These are phyloP conservation scores for Oscheius sp. DNA, from an alignment of 2,888 invertebrate genomes.

Conservation along the genomic window DNA sequence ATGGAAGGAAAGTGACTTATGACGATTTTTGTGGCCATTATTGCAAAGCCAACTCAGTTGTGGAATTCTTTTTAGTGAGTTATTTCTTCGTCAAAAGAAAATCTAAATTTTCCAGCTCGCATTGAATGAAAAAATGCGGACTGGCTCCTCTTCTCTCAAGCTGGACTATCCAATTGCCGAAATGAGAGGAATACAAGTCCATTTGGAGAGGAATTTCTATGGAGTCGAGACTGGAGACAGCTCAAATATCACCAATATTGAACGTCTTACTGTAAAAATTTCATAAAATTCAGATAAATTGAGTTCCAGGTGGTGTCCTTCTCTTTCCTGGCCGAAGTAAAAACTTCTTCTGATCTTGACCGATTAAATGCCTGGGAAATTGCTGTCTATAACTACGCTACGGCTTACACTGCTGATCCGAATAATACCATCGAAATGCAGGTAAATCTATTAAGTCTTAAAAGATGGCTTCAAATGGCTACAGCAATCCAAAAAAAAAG, in stretches of 20 bases:
- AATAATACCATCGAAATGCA: conserved; percentile 47
- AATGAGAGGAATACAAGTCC: conserved; percentile 55
- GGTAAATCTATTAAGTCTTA: conserved; percentile 33
- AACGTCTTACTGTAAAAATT: conserved; percentile 6
- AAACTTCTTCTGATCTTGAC: conserved; percentile 52
- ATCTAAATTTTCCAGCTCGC: conserved; percentile 20
- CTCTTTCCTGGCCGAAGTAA: conserved; percentile 47
- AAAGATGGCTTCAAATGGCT: neutral
- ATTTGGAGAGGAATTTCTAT: conserved; percentile 67
- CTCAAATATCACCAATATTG: conserved; percentile 41
- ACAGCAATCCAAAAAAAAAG: neutral
- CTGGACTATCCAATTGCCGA: conserved; percentile 61
- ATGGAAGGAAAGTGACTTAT: conserved; percentile 42
- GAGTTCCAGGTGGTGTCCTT: conserved; percentile 34
- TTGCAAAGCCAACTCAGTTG: conserved; percentile 58
- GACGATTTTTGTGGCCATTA: conserved; percentile 64
- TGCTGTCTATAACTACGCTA: conserved; percentile 51
- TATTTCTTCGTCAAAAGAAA: neutral
- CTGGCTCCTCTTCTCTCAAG: conserved; percentile 25
- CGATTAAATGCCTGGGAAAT: conserved; percentile 58
- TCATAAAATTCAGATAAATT: too few species aligned
- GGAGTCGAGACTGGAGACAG: conserved; percentile 45
- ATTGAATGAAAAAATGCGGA: conserved; percentile 37
- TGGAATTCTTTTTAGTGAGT: conserved; percentile 53
- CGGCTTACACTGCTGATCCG: conserved; percentile 36